phyloP scores from a whole-genome alignment of 1,140 invertebrate species.

The Orius insidiosus region DNA sequence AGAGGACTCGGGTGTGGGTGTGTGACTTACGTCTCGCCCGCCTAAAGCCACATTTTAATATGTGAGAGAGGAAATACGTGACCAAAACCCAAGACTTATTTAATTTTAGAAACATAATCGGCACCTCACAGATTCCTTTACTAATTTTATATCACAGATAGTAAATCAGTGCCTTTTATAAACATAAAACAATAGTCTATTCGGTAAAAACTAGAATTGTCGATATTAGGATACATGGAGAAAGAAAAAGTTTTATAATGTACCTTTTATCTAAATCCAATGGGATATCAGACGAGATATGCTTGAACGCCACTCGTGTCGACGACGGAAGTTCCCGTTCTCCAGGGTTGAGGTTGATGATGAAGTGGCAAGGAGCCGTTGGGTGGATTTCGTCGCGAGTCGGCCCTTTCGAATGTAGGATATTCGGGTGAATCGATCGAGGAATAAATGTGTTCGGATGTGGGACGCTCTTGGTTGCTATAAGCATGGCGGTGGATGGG shows the following conservation, averaged over 20 bases:
- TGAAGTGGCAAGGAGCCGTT: slow-evolving; percentile 3
- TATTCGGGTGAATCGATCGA: slow-evolving; percentile 76
- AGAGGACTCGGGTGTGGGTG: neutral
- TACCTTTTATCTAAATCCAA: slow-evolving; percentile 3
- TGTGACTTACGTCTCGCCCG: neutral
- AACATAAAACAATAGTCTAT: neutral
- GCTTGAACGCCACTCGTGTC: slow-evolving; percentile 18
- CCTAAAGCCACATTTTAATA: neutral
- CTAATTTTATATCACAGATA: neutral
- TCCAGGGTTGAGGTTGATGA: slow-evolving; percentile 15
- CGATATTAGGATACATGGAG: neutral
- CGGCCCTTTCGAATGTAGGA: slow-evolving; percentile 26
- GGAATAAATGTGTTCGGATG: slow-evolving; percentile 72
- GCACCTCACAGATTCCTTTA: too few species aligned
- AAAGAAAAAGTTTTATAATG: neutral
- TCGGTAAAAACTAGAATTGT: slow-evolving; percentile 3
- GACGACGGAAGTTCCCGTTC: slow-evolving; percentile 16
- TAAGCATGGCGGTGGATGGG: slow-evolving; percentile 34
- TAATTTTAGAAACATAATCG: too few species aligned
- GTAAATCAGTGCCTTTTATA: neutral
- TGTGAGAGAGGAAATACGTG: slow-evolving; percentile 2
- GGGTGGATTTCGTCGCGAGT: slow-evolving; percentile 11
- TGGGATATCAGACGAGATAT: slow-evolving; percentile 19
- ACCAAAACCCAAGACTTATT: neutral
- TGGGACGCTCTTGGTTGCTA: slow-evolving; percentile 37